Evolutionary conservation across 2,888 invertebrate species (phyloP).

Genomic region (Zygothrica quintamaculata): DNA sequence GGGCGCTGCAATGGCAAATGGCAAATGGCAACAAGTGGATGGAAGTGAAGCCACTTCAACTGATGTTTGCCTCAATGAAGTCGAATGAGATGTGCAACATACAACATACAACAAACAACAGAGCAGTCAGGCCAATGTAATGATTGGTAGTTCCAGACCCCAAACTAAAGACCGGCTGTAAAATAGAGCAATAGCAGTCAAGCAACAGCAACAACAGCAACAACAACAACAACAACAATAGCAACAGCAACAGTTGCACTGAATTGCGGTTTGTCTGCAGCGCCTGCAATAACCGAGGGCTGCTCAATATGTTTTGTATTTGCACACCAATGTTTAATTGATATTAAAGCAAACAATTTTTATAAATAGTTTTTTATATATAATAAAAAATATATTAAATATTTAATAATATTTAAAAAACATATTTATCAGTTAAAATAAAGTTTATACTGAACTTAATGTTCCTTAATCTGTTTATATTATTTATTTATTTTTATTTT

Average conservation of each 20-base stretch:
- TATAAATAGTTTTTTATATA: no score
- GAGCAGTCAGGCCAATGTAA: slow-evolving; percentile 49
- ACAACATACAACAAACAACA: slow-evolving; percentile 12
- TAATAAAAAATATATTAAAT: no score
- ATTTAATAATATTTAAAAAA: no score
- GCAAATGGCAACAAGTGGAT: slow-evolving; percentile 70
- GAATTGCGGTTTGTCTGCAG: slow-evolving; percentile 61
- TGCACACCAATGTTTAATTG: no score
- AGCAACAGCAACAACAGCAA: slow-evolving; percentile 44
- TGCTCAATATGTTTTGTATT: neutral
- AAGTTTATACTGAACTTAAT: no score
- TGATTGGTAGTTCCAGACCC: slow-evolving; percentile 65
- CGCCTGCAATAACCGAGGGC: slow-evolving; percentile 51
- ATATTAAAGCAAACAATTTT: no score
- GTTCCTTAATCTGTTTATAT: no score
- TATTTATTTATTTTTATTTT: no score
- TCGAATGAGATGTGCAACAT: slow-evolving; percentile 69
- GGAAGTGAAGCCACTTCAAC: slow-evolving; percentile 54
- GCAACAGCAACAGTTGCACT: slow-evolving; percentile 48
- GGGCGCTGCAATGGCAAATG: no score
- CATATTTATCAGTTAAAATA: no score
- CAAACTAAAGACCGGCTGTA: slow-evolving; percentile 56
- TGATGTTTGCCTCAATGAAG: slow-evolving; percentile 74
- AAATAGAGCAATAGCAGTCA: slow-evolving; percentile 73
- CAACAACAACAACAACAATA: slow-evolving; percentile 30